Evolutionary conservation across 2,113 vertebrate species (phyloP).

Genomic region (Diadophis punctatus): DNA sequence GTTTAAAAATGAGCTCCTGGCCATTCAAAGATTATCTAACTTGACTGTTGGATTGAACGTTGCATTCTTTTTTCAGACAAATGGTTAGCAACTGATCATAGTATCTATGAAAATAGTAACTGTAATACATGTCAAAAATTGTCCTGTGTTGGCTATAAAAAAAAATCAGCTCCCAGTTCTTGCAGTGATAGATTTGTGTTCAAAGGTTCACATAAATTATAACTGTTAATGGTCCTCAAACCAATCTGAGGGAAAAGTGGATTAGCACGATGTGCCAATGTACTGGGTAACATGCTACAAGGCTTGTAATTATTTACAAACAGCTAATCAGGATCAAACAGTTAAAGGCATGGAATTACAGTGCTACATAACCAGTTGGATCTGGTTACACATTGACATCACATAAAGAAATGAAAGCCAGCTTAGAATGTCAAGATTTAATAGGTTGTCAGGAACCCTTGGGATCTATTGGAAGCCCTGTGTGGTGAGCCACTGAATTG

Average conservation of each 20-base stretch:
- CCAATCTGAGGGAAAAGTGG: not conserved
- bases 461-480: not conserved
- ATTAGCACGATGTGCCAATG: not conserved
- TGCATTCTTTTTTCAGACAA: constrained; percentile 20
- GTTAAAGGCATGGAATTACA: not conserved
- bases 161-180: constrained; percentile 43
- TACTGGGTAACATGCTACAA: not conserved
- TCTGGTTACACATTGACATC: not conserved
- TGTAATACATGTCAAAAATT: constrained; percentile 1
- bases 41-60: not conserved
- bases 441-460: not conserved
- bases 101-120: constrained; percentile 27
- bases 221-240: not conserved
- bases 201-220: constrained; percentile 8
- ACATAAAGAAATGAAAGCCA: not conserved
- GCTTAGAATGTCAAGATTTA: not conserved
- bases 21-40: constrained; percentile 10
- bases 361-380: not conserved
- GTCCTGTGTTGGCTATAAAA: not conserved
- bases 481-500: not conserved
- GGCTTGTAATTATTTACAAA: not conserved
- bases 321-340: not conserved
- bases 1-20: constrained; percentile 26
- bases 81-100: not conserved
- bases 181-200: constrained; percentile 22